These are phyloP conservation scores for Liparis tanakae DNA, from an alignment of 2,797 vertebrate species.

Conservation along the genomic window DNA sequence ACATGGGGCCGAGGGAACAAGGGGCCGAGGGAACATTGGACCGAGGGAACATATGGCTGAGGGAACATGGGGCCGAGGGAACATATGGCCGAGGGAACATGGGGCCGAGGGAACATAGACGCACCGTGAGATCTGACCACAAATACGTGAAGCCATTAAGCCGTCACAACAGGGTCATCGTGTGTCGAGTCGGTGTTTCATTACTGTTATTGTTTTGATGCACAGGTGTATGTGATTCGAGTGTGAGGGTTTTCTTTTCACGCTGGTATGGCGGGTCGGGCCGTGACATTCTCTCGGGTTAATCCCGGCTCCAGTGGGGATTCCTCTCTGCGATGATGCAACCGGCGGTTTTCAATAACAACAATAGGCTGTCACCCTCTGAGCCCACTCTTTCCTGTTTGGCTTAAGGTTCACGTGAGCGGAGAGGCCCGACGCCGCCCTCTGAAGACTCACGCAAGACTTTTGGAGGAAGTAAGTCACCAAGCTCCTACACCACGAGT, in stretches of 20 bases:
- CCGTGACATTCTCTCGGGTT: slow-evolving; percentile 35
- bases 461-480: slow-evolving; percentile 30
- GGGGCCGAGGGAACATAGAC: background rate
- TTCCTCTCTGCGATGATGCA: slow-evolving; percentile 63
- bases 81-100: background rate
- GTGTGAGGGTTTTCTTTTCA: slow-evolving; percentile 43
- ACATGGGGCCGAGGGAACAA: too few species aligned
- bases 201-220: slow-evolving; percentile 38
- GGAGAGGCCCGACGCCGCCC: slow-evolving; percentile 17
- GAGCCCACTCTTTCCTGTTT: slow-evolving; percentile 60
- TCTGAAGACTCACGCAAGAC: slow-evolving; percentile 34
- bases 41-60: background rate
- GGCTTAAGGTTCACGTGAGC: slow-evolving; percentile 53
- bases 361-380: slow-evolving; percentile 49
- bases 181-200: slow-evolving; percentile 46
- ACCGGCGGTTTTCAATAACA: slow-evolving; percentile 51
- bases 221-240: slow-evolving; percentile 15
- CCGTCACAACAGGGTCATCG: slow-evolving; percentile 19
- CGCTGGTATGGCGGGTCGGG: slow-evolving; percentile 46
- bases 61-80: background rate
- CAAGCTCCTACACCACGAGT: background rate
- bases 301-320: slow-evolving; percentile 49
- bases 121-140: slow-evolving; percentile 28
- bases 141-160: slow-evolving; percentile 31
- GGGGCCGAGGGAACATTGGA: too few species aligned